Base-by-base conservation (phyloP, 2,888 invertebrate species). In the Drosophila aldrichi region DNA sequence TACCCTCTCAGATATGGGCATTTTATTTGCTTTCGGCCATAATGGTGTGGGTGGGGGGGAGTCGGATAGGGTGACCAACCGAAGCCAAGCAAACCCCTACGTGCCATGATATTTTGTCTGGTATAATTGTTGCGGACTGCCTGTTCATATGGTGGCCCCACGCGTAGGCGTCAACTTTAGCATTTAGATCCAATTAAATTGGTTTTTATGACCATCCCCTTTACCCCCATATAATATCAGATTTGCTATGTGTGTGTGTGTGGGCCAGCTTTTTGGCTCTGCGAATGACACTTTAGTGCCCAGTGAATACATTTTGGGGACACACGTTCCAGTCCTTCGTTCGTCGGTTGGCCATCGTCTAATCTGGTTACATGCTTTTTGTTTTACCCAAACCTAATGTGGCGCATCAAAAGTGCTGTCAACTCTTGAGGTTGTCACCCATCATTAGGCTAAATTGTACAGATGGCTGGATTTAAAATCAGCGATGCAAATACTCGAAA, bases 171-270 rank as follows among this genome's bases (percentile, higher is more conserved):
- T 66, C 79, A 77, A 79, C 79, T 79, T 70, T 65, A 49, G 68
- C 83, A 83, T 88, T 84, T 82, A 68, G 75, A 85, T 86, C 83
- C 86, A 84, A 84, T 84, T 84, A 88, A 88, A 88, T 85, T 85
- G 71, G 64, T 77, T 88, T 85, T 88, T 80, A 80, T 82, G 66
- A 69, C 68, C 58, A 48, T 14, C 32, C 36, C 36, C 41, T 22
- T 40, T 20, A 46, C 32, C 41, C 52, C 20, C 40, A 49, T n/a
- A 20, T 36, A 67, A 55, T 55, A 36, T 22, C 34, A 52, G 51
- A 52, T 52, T 54, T 40, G n/a, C 54, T 57, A 25, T 74, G 46
- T 52, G 58, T 56, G 32, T n/a, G 20, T 60, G 16, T 36, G 43
- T 46, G 46, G n/a, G 46, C 14, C 52, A 68, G 54, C 20, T 54